Evolutionary conservation across 2,888 invertebrate genomes (phyloP).

Genomic region (Lucinisca nassula): DNA sequence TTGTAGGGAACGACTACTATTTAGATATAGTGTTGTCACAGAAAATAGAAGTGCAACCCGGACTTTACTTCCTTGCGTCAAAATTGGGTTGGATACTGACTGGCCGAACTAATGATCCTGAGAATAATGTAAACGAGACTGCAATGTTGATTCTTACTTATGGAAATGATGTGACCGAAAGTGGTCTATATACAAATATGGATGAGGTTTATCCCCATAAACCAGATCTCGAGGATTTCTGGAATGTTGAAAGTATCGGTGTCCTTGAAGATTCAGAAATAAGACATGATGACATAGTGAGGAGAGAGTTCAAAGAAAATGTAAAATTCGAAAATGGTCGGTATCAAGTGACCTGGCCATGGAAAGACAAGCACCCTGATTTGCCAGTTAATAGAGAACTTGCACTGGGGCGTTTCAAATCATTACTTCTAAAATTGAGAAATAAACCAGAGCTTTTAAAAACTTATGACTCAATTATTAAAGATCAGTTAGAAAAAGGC

Average conservation of each 20-base stretch:
- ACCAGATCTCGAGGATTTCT: constrained; percentile 29
- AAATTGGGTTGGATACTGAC: neutral
- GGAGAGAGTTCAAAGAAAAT: constrained; percentile 32
- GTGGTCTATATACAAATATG: neutral
- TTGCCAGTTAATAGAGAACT: constrained; percentile 32
- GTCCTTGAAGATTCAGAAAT: constrained; percentile 1
- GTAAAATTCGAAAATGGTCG: constrained; percentile 21
- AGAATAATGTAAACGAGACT: neutral
- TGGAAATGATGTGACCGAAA: neutral
- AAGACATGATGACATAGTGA: constrained; percentile 22
- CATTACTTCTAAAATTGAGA: neutral
- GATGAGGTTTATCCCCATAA: neutral
- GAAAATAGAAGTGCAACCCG: no score
- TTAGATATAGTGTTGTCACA: no score
- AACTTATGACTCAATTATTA: constrained; percentile 24
- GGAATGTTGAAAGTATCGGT: constrained; percentile 37
- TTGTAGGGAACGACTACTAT: neutral
- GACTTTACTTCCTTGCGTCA: no score
- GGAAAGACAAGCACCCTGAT: constrained; percentile 32
- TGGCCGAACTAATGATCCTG: no score
- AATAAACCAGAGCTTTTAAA: constrained; percentile 18
- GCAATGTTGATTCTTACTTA: constrained; percentile 6
- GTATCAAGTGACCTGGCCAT: constrained; percentile 46
- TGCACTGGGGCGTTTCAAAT: constrained; percentile 34
- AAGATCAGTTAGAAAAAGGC: constrained; percentile 22